A percentile compares a stretch with the other conserved stretches of the same genome.
Evolutionary conservation across 2,113 vertebrate species (phyloP).

Genomic region (Microtus pennsylvanicus): DNA sequence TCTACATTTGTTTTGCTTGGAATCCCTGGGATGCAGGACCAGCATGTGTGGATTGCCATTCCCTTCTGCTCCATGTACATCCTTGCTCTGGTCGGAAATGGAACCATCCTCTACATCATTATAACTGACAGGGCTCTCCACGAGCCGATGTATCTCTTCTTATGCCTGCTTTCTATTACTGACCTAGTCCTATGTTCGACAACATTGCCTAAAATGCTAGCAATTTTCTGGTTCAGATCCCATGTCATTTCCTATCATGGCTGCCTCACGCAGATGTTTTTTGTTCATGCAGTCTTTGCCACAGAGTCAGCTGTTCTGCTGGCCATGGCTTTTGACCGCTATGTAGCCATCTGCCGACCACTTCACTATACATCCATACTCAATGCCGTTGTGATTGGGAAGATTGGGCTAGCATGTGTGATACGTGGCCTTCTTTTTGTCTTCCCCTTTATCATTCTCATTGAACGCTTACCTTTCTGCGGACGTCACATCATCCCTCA

Average conservation of each 20-base stretch:
- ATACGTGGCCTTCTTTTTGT: conserved; percentile 58
- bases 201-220: conserved; percentile 81
- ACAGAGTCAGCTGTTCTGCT: conserved; percentile 78
- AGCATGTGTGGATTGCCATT: conserved; percentile 75
- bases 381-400: conserved; percentile 52
- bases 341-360: conserved; percentile 72
- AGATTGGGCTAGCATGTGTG: conserved; percentile 70
- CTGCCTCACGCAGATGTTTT: conserved; percentile 83
- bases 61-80: conserved; percentile 79
- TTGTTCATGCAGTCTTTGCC: conserved; percentile 75
- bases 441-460: conserved; percentile 74
- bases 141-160: conserved; percentile 75
- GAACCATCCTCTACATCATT: conserved; percentile 63
- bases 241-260: conserved; percentile 74
- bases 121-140: conserved; percentile 65
- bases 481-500: conserved; percentile 63
- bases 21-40: conserved; percentile 76
- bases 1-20: conserved; percentile 75
- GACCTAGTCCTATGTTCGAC: conserved; percentile 79
- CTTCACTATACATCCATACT: conserved; percentile 77
- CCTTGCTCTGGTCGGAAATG: conserved; percentile 46
- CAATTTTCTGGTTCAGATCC: conserved; percentile 76
- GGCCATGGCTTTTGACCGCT: conserved; percentile 81
- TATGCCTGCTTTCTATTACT: conserved; percentile 68
- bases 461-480: conserved; percentile 71